These are phyloP conservation scores for Euwallacea fornicatus DNA, from an alignment of 1,140 invertebrate species.

Conservation along the genomic window DNA sequence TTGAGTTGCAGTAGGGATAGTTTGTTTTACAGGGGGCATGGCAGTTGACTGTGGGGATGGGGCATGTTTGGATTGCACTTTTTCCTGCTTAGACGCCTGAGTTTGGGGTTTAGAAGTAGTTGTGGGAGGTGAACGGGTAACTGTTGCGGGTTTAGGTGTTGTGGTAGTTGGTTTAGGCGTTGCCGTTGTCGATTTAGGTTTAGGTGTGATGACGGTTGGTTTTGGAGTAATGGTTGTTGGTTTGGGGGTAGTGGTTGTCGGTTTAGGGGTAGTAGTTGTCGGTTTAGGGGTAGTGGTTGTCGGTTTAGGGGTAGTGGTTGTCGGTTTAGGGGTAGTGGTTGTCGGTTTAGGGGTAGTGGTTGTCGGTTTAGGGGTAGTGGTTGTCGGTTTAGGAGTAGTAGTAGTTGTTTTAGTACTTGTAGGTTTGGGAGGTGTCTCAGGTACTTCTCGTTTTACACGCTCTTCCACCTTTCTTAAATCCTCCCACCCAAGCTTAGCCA, in stretches of 20 bases:
- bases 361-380: constrained; percentile 19
- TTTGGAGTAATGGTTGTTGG: constrained; percentile 41
- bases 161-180: constrained; percentile 44
- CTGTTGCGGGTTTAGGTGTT: constrained; percentile 41
- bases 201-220: constrained; percentile 36
- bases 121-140: constrained; percentile 36
- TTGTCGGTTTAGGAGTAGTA: constrained; percentile 36
- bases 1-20: constrained; percentile 13
- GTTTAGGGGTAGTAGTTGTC: background rate
- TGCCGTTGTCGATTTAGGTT: constrained; percentile 42
- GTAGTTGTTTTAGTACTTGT: constrained; percentile 35
- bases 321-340: constrained; percentile 43
- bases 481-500: constrained; percentile 57
- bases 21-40: constrained; percentile 22
- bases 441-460: background rate
- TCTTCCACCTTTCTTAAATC: constrained; percentile 38
- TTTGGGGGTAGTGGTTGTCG: constrained; percentile 32
- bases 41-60: constrained; percentile 30
- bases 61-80: constrained; percentile 17
- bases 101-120: constrained; percentile 28
- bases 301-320: constrained; percentile 40
- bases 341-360: constrained; percentile 42
- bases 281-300: constrained; percentile 18
- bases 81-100: constrained; percentile 1
- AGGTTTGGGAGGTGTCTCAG: background rate